Evolutionary conservation across 2,888 invertebrate genomes (phyloP), one percentile per base, ranked within the genome.

Genomic region (Trachelus iudaicus): DNA sequence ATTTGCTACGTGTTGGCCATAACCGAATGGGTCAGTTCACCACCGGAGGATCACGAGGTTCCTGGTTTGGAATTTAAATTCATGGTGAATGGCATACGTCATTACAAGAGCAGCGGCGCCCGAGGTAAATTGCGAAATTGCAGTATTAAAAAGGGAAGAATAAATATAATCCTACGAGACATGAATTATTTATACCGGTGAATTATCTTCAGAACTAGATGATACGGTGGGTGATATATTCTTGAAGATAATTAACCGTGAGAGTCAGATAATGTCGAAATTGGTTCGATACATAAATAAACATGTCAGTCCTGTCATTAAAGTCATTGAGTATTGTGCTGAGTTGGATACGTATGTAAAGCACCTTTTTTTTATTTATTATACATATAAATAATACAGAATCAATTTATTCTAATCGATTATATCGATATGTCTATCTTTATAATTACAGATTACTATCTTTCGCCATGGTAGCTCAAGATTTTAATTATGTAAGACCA

Each of bases 1-100:
- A 93, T 96, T 81, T 96, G 97, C 0, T 97, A 96, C 91, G 92
- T 97, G 81, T 92, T 98, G 15, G 95, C 95, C 0, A 94, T 97
- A n/a, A 95, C 94, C 76, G 93, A 94, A 80, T 95, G 95, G 94
- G 93, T 92, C 1, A 92, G 84, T 0, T 81, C 83, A 23, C 83
- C 86, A 9, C 82, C 85, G 0, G 93, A 94, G 1, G 93, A 95
- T 77, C 93, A 94, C 83, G 90, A 94, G 76, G 91, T 96, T 79
- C 94, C 95, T 0, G 94, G 94, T 77, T 93, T 96, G 88, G 94
- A 95, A 86, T 96, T 95, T 87, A 95, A 95, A 93, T 96, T 96
- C 86, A 93, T 93, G 82, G 94, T 95, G 80, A 93, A 94, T 80
- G 93, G 94, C 81, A 93, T 94, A 84, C 93, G 94, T 6, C 94